phyloP scores from a whole-genome alignment of 2,797 vertebrate genomes.

The Oreochromis mossambicus region DNA sequence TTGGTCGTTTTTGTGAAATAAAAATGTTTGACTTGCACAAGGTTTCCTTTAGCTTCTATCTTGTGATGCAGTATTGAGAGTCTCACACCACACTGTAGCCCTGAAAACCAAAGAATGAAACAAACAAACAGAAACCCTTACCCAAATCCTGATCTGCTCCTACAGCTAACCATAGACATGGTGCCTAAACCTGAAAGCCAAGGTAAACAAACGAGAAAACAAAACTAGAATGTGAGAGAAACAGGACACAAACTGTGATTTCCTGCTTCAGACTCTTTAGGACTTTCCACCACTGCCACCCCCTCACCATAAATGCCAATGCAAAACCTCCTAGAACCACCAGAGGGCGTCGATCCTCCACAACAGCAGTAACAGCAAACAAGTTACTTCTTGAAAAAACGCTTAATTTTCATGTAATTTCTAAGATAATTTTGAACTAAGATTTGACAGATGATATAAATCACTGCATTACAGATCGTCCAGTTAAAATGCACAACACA shows the following conservation, averaged over 20 bases:
- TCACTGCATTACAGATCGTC: not conserved
- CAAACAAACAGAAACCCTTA: not conserved
- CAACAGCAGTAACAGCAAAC: not conserved
- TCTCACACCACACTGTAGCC: not conserved
- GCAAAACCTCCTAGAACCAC: not conserved
- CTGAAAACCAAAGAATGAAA: not conserved
- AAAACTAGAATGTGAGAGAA: not conserved
- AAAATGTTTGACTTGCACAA: not conserved
- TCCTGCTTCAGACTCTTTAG: not conserved
- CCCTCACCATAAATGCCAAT: not conserved
- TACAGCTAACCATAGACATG: not conserved
- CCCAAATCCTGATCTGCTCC: not conserved
- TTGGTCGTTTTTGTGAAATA: not conserved
- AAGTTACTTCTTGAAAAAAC: rapidly evolving
- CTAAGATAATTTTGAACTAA: not conserved
- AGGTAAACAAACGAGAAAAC: not conserved
- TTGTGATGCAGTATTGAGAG: not conserved
- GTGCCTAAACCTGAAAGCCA: not conserved
- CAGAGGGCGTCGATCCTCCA: not conserved
- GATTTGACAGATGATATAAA: not conserved
- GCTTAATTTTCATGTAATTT: not conserved
- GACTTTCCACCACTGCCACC: not conserved
- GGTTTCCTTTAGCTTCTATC: not conserved
- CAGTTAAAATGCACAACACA: too few relatives aligned
- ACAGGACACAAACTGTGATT: not conserved